Evolutionary conservation across 1,140 invertebrate species (phyloP).

Genomic region (Lamellibrachia luymesi): DNA sequence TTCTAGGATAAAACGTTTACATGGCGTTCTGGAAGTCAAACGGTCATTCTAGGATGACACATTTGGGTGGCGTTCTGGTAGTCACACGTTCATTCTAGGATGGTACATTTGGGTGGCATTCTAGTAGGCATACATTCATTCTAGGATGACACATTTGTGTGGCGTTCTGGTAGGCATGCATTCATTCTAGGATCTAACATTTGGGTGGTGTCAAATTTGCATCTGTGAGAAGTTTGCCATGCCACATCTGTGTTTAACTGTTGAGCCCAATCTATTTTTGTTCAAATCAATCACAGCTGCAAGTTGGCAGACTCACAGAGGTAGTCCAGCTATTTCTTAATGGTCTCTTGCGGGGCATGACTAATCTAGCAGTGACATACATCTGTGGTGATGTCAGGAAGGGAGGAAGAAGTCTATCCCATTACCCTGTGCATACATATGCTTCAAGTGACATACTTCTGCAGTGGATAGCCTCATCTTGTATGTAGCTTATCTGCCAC

Average conservation of each 20-base stretch:
- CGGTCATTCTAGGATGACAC: not conserved
- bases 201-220: not conserved
- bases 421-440: not conserved
- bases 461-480: not conserved
- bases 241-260: not conserved
- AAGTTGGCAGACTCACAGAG: not conserved
- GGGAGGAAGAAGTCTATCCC: too few relatives aligned
- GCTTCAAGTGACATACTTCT: not conserved
- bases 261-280: not conserved
- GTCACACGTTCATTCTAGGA: not conserved
- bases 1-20: not conserved
- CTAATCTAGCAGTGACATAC: not conserved
- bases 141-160: not conserved
- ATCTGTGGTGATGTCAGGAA: not conserved
- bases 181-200: not conserved
- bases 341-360: not conserved
- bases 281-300: not conserved
- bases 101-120: not conserved
- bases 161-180: not conserved
- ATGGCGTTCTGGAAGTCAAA: not conserved
- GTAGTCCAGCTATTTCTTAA: not conserved
- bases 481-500: not conserved
- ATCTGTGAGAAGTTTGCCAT: not conserved
- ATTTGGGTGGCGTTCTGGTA: not conserved
- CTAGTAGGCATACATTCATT: not conserved